Base-by-base conservation (phyloP, 2,888 invertebrate genomes). In the Mythimna impura region DNA sequence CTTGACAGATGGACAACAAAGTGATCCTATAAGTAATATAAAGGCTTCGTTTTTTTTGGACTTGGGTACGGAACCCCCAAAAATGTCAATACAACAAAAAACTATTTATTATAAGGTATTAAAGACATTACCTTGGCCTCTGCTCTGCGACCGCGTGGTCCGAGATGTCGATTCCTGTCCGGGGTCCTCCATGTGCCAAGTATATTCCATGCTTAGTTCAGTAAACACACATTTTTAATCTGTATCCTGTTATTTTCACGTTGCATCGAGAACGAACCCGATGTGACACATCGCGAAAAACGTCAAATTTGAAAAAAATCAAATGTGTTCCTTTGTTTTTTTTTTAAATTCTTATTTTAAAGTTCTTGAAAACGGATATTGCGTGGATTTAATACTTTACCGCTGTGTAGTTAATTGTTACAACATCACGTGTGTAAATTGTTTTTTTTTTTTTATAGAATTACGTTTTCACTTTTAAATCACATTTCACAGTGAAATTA, bases 111-210 rank as follows among this genome's bases (percentile, higher is more conserved):
- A 17, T n/a, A 40, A 61, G 8, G 34, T 20, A 30, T 47, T n/a
- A 1, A 25, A 47, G 17, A 69, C 17, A 14, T 60, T 91, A 95
- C 96, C 95, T 94, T 94, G 95, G 78, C 85, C 92, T 71, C 95
- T 90, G 68, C 88, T 90, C 74, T 91, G 92, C 57, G 82, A 82
- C 66, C 86, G 66, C 89, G 89, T 89, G 47, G 84, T 82, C 61
- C 87, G 86, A 62, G 89, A 87, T 83, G 86, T 93, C 67, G 89
- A 88, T 73, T 93, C 94, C 87, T 93, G 93, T 72, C 88, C 90
- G 47, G 89, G 85, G 78, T 94, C 95, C 89, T 95, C 96, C 90
- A 96, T 94, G 83, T 95, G 94, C 96, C 96, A 95, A 75, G 95
- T 88, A 88, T 96, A 96, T 94, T 96, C 96, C 96, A 96, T 96